Evolutionary conservation across 2,113 vertebrate genomes (phyloP).

Genomic region (Otis tarda): DNA sequence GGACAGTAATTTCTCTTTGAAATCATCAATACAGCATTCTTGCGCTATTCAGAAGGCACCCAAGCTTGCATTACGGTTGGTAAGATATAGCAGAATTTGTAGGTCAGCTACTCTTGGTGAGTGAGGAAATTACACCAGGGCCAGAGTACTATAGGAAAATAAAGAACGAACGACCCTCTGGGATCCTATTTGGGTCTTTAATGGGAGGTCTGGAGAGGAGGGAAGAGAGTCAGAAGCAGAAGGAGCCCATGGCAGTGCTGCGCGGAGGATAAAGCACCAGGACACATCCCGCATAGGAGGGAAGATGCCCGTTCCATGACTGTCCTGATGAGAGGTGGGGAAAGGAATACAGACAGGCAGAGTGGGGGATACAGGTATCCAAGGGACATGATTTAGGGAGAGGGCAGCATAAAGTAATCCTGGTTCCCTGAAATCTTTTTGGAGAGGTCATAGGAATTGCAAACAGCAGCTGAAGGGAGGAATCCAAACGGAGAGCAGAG

Average conservation of each 20-base stretch:
- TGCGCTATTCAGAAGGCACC: background rate
- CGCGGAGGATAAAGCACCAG: accelerated
- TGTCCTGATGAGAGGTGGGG: background rate
- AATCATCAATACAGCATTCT: background rate
- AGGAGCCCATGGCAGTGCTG: background rate
- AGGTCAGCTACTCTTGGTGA: background rate
- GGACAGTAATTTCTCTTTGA: background rate
- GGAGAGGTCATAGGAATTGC: background rate
- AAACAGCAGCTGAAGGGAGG: background rate
- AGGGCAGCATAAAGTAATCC: background rate
- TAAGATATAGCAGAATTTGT: background rate
- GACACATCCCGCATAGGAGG: background rate
- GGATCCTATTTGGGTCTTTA: background rate
- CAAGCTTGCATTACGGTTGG: background rate
- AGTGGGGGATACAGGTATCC: background rate
- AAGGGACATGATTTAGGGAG: background rate
- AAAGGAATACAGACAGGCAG: background rate
- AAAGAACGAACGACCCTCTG: background rate
- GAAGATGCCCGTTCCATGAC: background rate
- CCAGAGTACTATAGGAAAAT: background rate
- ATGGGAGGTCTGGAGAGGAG: background rate
- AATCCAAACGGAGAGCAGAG: background rate
- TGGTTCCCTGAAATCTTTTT: background rate
- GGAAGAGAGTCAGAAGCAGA: background rate
- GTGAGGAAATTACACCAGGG: background rate